Evolutionary conservation across 2,113 vertebrate species (phyloP).

Genomic region (Xerus inauris): DNA sequence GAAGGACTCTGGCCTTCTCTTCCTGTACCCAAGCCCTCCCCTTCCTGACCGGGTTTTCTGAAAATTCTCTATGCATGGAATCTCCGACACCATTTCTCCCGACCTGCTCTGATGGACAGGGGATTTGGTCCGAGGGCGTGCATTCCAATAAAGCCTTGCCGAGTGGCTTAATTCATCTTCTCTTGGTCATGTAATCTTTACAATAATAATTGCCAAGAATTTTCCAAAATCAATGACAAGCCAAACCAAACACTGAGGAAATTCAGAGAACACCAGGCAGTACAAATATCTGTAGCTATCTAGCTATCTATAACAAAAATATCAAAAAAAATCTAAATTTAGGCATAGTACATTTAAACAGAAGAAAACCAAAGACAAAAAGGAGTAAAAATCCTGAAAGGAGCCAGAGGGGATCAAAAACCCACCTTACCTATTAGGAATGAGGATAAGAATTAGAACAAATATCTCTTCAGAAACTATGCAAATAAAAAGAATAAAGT

Average conservation of each 20-base stretch:
- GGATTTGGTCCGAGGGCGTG: no score
- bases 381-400: no score
- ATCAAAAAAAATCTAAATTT: not conserved
- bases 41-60: no score
- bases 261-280: not conserved
- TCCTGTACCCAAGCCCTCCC: no score
- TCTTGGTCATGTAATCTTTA: no score
- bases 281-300: not conserved
- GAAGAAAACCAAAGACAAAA: not conserved
- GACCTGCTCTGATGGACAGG: no score
- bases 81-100: no score
- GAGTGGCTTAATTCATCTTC: no score
- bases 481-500: not conserved
- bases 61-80: no score
- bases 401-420: accelerated
- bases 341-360: not conserved
- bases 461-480: not conserved
- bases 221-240: not conserved
- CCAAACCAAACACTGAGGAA: not conserved
- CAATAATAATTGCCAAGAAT: not conserved
- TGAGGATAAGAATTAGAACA: not conserved
- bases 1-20: no score
- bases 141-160: no score
- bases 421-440: not conserved
- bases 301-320: not conserved